A percentile compares a stretch with the other conserved stretches of the same genome.
phyloP scores from a whole-genome alignment of 2,113 vertebrate genomes.

The Salvelinus fontinalis region DNA sequence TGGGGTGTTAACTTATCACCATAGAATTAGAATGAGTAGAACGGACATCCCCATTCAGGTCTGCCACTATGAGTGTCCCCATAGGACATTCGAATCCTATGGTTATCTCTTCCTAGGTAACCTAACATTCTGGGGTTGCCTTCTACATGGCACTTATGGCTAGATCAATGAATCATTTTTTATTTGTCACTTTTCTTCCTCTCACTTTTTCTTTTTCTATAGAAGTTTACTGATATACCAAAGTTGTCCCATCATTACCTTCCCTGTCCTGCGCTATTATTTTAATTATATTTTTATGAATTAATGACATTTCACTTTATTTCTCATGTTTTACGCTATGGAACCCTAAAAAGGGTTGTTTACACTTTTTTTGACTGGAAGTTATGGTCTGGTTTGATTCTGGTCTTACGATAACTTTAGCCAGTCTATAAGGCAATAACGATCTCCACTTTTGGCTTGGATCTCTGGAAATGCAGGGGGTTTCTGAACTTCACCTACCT shows the following conservation, averaged over 20 bases:
- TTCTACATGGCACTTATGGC: conserved; percentile 59
- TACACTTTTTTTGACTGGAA: conserved; percentile 44
- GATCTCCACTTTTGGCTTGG: not conserved
- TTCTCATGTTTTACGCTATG: conserved; percentile 46
- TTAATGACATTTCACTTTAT: conserved; percentile 47
- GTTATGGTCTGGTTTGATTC: not conserved
- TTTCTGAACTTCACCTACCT: not conserved
- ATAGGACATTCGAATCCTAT: too few species aligned
- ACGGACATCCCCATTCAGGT: conserved; percentile 16
- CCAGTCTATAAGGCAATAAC: not conserved
- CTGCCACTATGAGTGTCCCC: not conserved
- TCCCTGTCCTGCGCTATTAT: conserved; percentile 18
- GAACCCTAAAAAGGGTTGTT: conserved; percentile 53
- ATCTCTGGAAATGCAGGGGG: not conserved
- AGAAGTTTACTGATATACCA: conserved; percentile 72
- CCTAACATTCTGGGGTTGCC: conserved; percentile 52
- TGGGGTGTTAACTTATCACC: conserved; percentile 47
- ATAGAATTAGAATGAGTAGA: conserved; percentile 47
- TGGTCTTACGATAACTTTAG: not conserved
- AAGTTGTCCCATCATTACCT: conserved; percentile 72
- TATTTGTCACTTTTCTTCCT: conserved; percentile 58
- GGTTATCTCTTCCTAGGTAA: conserved; percentile 71
- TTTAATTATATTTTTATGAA: conserved; percentile 46
- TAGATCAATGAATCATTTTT: conserved; percentile 31
- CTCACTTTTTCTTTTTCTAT: conserved; percentile 50